These are phyloP conservation scores for Actinostola sp. DNA, from an alignment of 92 coral and sea anemone species.

Conservation along the genomic window DNA sequence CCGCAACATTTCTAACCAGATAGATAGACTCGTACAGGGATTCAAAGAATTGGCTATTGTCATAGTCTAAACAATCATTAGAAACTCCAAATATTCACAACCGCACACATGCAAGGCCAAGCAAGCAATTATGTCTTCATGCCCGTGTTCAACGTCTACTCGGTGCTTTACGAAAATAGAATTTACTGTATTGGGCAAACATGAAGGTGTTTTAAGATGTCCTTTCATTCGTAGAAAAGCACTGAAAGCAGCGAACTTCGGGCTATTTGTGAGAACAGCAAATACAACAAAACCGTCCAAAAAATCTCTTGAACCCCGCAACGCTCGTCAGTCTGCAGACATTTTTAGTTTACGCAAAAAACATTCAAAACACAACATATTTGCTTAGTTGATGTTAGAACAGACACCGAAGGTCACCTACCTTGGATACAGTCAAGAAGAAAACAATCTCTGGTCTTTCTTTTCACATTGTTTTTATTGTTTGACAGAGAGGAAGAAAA, in stretches of 20 bases:
- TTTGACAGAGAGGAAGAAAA: slow-evolving; percentile 45
- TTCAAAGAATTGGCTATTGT: neutral
- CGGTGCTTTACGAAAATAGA: neutral
- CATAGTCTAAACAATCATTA: slow-evolving; percentile 11
- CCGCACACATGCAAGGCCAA: neutral
- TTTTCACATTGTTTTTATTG: slow-evolving; percentile 51
- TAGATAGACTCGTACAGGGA: neutral
- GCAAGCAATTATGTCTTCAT: slow-evolving; percentile 1
- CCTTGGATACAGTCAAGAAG: slow-evolving; percentile 22
- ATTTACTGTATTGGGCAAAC: neutral
- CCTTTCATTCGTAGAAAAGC: neutral
- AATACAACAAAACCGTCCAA: neutral
- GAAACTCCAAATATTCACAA: slow-evolving; percentile 1
- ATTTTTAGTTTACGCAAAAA: neutral
- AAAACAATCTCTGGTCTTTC: slow-evolving; percentile 21
- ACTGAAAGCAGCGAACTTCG: neutral
- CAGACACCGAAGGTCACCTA: slow-evolving; percentile 7
- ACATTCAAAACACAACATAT: neutral
- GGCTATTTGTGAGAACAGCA: neutral
- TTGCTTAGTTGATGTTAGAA: neutral
- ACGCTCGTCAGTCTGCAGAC: slow-evolving; percentile 2
- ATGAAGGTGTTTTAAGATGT: neutral
- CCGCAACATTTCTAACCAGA: slow-evolving; percentile 4
- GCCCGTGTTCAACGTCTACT: neutral
- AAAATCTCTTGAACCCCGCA: neutral